Percentiles rank a stretch among this genome's conserved stretches.
Evolutionary conservation across 2,113 vertebrate species (phyloP).

Genomic region (Nibea coibor): DNA sequence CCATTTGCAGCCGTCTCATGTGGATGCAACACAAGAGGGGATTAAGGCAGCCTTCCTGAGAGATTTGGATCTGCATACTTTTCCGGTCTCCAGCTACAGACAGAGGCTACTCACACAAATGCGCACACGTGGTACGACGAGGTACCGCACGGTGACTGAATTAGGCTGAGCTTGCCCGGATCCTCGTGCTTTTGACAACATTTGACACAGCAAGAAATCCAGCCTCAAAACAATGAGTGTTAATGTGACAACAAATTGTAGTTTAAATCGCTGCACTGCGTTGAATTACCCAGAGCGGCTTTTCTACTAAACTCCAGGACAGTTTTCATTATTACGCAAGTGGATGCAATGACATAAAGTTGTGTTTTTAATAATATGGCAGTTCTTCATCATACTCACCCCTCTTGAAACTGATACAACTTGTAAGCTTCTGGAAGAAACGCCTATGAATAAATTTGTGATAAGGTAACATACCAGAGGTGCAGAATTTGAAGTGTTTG

Average conservation of each 20-base stretch:
- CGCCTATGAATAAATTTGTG: slow-evolving; percentile 85
- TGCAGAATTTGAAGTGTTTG: slow-evolving; percentile 79
- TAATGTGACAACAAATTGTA: not conserved
- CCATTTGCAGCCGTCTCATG: slow-evolving; percentile 69
- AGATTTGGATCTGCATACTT: slow-evolving; percentile 74
- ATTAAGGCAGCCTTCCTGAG: slow-evolving; percentile 75
- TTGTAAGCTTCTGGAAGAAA: slow-evolving; percentile 88
- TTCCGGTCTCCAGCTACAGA: slow-evolving; percentile 71
- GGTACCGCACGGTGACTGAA: slow-evolving; percentile 26
- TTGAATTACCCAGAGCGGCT: not conserved
- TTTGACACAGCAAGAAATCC: not conserved
- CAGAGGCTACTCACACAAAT: slow-evolving; percentile 43
- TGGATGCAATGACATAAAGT: no score
- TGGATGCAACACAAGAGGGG: slow-evolving; percentile 71
- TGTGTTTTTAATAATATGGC: not conserved
- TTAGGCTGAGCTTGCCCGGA: slow-evolving; percentile 13
- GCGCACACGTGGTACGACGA: slow-evolving; percentile 42
- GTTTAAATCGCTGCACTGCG: not conserved
- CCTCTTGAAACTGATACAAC: slow-evolving; percentile 88
- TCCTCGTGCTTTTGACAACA: slow-evolving; percentile 6
- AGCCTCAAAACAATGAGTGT: not conserved
- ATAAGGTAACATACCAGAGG: slow-evolving; percentile 83
- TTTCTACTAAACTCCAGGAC: not conserved
- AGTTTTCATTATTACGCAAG: not conserved
- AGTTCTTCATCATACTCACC: slow-evolving; percentile 83